Evolutionary conservation across 2,113 vertebrate genomes (phyloP).

Genomic region (Scomber scombrus): DNA sequence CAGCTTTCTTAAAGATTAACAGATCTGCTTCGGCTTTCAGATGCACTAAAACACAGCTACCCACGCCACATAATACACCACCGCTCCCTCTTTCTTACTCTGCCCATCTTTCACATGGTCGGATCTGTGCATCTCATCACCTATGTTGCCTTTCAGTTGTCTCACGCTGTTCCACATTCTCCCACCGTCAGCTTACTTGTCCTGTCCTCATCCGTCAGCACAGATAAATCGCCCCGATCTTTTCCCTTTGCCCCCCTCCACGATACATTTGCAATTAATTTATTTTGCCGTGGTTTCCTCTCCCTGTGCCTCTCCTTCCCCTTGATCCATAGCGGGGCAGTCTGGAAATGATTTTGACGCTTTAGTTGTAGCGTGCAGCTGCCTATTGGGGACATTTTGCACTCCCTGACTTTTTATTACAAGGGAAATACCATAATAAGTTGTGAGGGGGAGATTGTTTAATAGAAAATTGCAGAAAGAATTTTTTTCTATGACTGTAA

Average conservation of each 20-base stretch:
- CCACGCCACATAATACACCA: slow-evolving; percentile 2
- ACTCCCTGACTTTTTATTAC: slow-evolving; percentile 78
- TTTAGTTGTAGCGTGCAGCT: slow-evolving; percentile 78
- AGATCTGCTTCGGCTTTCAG: slow-evolving; percentile 61
- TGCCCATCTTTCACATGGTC: slow-evolving; percentile 43
- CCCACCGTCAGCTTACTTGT: slow-evolving; percentile 27
- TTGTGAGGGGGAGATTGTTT: slow-evolving; percentile 43
- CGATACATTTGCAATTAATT: slow-evolving; percentile 85
- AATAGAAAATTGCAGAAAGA: slow-evolving; percentile 51
- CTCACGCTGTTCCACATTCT: slow-evolving; percentile 33
- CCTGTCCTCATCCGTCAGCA: slow-evolving; percentile 52
- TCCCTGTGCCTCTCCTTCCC: slow-evolving; percentile 59
- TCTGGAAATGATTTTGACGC: slow-evolving; percentile 85
- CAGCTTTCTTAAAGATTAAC: slow-evolving; percentile 72
- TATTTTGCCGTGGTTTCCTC: slow-evolving; percentile 77
- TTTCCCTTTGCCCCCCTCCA: slow-evolving; percentile 45
- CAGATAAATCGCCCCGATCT: slow-evolving; percentile 52
- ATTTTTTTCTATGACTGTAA: slow-evolving; percentile 47
- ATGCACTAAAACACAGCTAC: slow-evolving; percentile 28
- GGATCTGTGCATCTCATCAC: slow-evolving; percentile 36
- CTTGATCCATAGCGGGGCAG: slow-evolving; percentile 74
- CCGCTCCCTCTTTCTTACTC: slow-evolving; percentile 38
- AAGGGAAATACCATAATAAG: slow-evolving; percentile 60
- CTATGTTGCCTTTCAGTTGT: slow-evolving; percentile 25
- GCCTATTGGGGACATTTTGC: slow-evolving; percentile 78